phyloP scores from a whole-genome alignment of 2,888 invertebrate genomes.

The Hecatera dysodea region DNA sequence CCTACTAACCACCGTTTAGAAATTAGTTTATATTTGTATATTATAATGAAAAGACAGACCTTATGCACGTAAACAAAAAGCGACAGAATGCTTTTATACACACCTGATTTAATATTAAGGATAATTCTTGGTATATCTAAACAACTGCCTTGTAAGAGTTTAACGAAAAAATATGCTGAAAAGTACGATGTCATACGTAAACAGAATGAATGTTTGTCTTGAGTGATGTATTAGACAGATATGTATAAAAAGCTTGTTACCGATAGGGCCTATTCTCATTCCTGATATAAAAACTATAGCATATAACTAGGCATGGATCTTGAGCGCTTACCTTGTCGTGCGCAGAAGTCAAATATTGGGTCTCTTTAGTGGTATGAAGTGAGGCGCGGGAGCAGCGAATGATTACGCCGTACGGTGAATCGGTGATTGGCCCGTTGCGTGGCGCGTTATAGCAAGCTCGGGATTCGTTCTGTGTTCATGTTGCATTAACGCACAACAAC shows the following conservation, averaged over 20 bases:
- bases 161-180: slow-evolving; percentile 21
- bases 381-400: too few species aligned
- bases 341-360: too few species aligned
- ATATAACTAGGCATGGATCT: too few species aligned
- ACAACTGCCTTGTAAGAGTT: slow-evolving; percentile 7
- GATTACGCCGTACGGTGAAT: too few species aligned
- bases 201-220: not conserved
- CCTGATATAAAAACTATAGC: not conserved
- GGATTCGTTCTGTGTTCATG: too few species aligned
- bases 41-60: slow-evolving; percentile 6
- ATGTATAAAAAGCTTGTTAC: not conserved
- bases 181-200: not conserved
- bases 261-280: not conserved
- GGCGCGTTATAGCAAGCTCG: too few species aligned
- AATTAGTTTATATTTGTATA: slow-evolving; percentile 40
- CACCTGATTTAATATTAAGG: slow-evolving; percentile 16
- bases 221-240: not conserved
- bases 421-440: too few species aligned
- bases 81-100: not conserved
- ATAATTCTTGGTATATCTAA: slow-evolving; percentile 1
- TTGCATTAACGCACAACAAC: too few species aligned
- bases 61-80: slow-evolving; percentile 2
- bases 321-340: too few species aligned
- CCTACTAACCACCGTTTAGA: slow-evolving; percentile 75
- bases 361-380: too few species aligned